Percentiles rank a stretch among this genome's conserved stretches.
These are phyloP conservation scores for Lamellibrachia luymesi DNA, from an alignment of 1,140 invertebrate genomes.

Conservation along the genomic window DNA sequence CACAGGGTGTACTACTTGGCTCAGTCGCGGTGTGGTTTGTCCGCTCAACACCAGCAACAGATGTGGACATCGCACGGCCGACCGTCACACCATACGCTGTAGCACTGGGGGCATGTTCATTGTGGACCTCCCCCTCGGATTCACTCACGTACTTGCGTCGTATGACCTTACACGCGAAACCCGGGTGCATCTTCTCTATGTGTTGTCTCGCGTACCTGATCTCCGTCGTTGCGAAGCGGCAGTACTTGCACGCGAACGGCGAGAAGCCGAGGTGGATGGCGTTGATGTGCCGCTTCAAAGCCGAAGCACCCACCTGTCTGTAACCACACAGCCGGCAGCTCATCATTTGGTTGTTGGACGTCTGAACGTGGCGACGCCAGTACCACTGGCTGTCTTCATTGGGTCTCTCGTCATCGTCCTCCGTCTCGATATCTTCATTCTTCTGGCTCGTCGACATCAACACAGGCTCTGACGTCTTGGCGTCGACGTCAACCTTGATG, in stretches of 20 bases:
- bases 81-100: not conserved
- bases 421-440: not conserved
- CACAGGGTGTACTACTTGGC: not conserved
- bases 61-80: not conserved
- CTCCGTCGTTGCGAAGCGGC: constrained; percentile 22
- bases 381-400: constrained; percentile 13
- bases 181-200: constrained; percentile 25
- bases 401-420: not conserved
- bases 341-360: constrained; percentile 8
- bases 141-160: constrained; percentile 1
- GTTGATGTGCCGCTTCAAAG: constrained; percentile 20
- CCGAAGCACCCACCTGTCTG: constrained; percentile 23
- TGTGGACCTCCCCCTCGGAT: not conserved
- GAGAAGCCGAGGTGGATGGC: constrained; percentile 23
- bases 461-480: not conserved
- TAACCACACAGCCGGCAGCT: constrained; percentile 25
- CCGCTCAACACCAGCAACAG: not conserved
- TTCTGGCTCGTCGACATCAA: not conserved
- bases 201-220: constrained; percentile 19
- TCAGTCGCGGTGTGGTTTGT: not conserved
- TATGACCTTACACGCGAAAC: constrained; percentile 10
- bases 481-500: constrained; percentile 18
- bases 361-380: constrained; percentile 17
- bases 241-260: constrained; percentile 25
- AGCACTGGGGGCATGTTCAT: not conserved